Evolutionary conservation across 2,113 vertebrate species (phyloP), one percentile per base, ranked within the genome.

Genomic region (Dromaius novaehollandiae): DNA sequence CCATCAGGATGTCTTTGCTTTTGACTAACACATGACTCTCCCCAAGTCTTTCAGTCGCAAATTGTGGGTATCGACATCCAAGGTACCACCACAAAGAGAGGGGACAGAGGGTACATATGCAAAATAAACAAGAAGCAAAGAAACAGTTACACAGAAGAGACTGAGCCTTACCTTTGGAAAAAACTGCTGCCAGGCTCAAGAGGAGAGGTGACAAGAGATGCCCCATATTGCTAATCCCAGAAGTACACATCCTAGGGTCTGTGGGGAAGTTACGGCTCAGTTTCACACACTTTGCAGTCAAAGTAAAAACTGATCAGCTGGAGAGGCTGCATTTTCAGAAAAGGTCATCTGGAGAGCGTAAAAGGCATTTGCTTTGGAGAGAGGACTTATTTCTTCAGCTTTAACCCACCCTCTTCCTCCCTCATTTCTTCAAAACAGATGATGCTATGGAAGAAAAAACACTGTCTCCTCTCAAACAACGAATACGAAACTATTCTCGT

Each of bases 151-250:
- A 42, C 13, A 61, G 58, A 88, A 40, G 71, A 89, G 58, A 55
- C 0, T 5, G 75, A 84, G 64, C 60, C 98, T 98, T 97, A 98
- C 98, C 98, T 98, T 97, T 97, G 81, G 97, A 97, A 93, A 98
- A 95, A 48, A 98, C 97, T 73, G 97, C 95, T 26, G 98, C 98
- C 96, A 98, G 94, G 95, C 98, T 96, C 95, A 98, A n/a, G 58
- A 98, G 97, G 78, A 98, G 94, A 12, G 97, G 97, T 56, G 98
- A 97, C 74, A 97, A 90, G 16, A 94, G 92, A 81, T 95, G 96
- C 97, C 97, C 93, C 97, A 95, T 97, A 90, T 94, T 95, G 96
- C 96, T 96, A 92, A 94, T 96, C 95, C 94, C 97, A 79, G 95
- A 88, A n/a, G 92, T n/a, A 36, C 94, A 89, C 98, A 97, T 98